Evolutionary conservation across 2,888 invertebrate species (phyloP).

Genomic region (Nyleta sp.): DNA sequence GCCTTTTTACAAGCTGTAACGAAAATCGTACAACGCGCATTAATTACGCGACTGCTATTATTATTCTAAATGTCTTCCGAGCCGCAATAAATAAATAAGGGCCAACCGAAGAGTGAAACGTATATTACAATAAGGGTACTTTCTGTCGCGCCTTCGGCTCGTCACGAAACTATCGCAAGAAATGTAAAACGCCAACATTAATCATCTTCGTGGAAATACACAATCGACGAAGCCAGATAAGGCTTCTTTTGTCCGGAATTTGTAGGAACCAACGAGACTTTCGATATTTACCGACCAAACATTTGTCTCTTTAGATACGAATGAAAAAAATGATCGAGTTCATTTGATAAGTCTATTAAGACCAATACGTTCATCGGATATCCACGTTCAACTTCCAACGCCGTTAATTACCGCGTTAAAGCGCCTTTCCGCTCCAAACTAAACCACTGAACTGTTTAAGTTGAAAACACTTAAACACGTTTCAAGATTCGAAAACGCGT

Average conservation of each 20-base stretch:
- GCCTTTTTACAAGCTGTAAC: slow-evolving; percentile 6
- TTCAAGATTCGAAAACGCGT: no score
- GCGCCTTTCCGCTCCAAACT: no score
- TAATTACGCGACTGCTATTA: slow-evolving; percentile 3
- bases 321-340: background rate
- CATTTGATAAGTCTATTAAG: background rate
- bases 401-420: no score
- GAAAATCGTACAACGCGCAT: background rate
- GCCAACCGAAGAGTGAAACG: slow-evolving; percentile 3
- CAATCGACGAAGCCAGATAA: slow-evolving; percentile 1
- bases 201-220: slow-evolving; percentile 13
- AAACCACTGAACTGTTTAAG: no score
- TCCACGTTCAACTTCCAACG: background rate
- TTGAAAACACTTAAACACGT: no score
- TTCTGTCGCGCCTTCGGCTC: slow-evolving; percentile 11
- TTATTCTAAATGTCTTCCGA: background rate
- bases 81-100: background rate
- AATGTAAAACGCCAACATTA: slow-evolving; percentile 22
- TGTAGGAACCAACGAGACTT: background rate
- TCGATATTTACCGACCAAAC: slow-evolving; percentile 5
- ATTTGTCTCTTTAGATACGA: slow-evolving; percentile 1
- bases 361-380: slow-evolving; percentile 5
- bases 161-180: slow-evolving; percentile 20
- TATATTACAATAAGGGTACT: slow-evolving; percentile 17
- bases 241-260: background rate